Percentiles rank a stretch among this genome's conserved stretches.
Conservation (phyloP, 2,797 vertebrate genomes). For the Mormyrops attenuatus region DNA sequence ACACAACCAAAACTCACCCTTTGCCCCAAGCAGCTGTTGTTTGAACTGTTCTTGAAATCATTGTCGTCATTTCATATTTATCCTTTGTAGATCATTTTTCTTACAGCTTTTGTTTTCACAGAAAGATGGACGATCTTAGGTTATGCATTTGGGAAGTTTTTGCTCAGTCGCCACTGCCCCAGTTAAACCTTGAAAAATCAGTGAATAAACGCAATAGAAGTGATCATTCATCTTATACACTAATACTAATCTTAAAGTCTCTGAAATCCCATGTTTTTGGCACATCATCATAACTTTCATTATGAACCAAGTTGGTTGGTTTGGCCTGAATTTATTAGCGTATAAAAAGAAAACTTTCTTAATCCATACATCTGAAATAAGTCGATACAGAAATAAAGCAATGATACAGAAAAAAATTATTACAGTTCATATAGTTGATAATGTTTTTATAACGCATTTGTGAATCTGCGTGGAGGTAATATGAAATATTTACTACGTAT, state of each 20-base stretch:
- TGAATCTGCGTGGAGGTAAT: background rate
- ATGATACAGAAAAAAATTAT: background rate
- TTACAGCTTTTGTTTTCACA: background rate
- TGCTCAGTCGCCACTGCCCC: background rate
- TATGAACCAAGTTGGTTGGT: background rate
- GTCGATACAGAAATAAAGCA: background rate
- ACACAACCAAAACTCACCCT: slow-evolving; percentile 8
- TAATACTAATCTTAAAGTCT: background rate
- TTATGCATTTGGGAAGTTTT: background rate
- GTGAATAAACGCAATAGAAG: background rate
- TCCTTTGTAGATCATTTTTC: background rate
- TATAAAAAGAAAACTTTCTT: background rate
- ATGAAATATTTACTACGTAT: background rate
- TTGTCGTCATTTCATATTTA: background rate
- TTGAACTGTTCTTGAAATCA: slow-evolving; percentile 5
- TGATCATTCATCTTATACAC: background rate
- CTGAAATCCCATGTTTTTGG: background rate
- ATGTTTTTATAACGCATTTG: background rate
- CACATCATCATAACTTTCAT: background rate
- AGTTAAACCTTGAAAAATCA: background rate
- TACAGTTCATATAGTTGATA: background rate
- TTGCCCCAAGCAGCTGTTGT: slow-evolving; percentile 4
- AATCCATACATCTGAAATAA: background rate
- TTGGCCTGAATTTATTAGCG: background rate
- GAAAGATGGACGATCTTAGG: background rate